phyloP scores from a whole-genome alignment of 2,113 vertebrate genomes.

The Pogona vitticeps region DNA sequence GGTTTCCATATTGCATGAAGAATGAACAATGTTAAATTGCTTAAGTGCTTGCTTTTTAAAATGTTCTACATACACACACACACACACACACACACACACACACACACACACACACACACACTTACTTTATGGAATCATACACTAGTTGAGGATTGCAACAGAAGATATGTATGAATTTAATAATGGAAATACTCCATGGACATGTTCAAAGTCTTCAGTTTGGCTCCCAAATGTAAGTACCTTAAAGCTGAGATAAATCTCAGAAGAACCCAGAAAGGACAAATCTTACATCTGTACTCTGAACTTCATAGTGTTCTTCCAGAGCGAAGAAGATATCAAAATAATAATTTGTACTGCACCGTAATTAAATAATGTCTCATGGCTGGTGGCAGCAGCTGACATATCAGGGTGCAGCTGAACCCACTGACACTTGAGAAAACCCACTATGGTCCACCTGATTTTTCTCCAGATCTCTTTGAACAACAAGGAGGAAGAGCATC shows the following conservation, averaged over 20 bases:
- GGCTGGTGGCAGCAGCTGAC: not conserved
- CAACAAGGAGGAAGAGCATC: not conserved
- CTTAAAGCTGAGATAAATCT: not conserved
- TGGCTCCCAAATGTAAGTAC: not conserved
- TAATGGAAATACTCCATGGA: not conserved
- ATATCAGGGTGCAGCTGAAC: not conserved
- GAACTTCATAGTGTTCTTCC: not conserved
- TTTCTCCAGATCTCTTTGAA: not conserved
- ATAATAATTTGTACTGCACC: not conserved
- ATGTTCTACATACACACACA: not conserved
- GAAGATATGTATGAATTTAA: not conserved
- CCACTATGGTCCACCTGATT: not conserved
- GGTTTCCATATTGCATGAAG: conserved; percentile 20
- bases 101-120: no score
- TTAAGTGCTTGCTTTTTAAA: not conserved
- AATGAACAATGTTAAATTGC: conserved; percentile 14
- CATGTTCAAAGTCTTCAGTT: not conserved
- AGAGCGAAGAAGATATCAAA: not conserved
- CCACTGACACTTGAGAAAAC: not conserved
- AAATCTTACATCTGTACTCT: not conserved
- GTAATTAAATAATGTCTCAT: not conserved
- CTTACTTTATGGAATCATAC: not conserved
- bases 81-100: not conserved
- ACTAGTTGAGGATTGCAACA: not conserved
- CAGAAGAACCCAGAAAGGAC: not conserved